Conservation (phyloP, 2,888 invertebrate genomes). For the Himalopsyche tibetana region DNA sequence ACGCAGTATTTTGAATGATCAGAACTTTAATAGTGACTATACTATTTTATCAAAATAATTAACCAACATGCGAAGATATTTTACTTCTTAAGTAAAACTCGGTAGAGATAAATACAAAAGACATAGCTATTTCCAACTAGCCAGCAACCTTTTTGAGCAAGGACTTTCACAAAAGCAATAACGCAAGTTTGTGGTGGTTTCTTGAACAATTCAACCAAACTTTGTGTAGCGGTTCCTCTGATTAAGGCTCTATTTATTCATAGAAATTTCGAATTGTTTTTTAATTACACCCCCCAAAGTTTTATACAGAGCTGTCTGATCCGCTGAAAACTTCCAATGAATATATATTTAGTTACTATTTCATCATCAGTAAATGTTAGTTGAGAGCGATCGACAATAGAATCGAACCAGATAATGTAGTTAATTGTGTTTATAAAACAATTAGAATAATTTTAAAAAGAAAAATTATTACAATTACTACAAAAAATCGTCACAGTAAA, state of each 20-base stretch:
- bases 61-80: too few species aligned
- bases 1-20: too few species aligned
- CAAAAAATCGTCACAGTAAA: too few species aligned
- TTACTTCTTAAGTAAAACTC: neutral
- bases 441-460: too few species aligned
- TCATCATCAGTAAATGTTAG: neutral
- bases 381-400: neutral
- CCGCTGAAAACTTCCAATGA: conserved; percentile 4
- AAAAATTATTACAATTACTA: too few species aligned
- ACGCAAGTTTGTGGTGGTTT: conserved; percentile 13
- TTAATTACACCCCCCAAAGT: conserved; percentile 3
- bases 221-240: neutral
- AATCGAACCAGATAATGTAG: too few species aligned
- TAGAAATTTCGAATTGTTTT: conserved; percentile 23
- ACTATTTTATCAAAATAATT: too few species aligned
- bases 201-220: conserved; percentile 26
- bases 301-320: conserved; percentile 6
- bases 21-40: too few species aligned
- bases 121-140: neutral
- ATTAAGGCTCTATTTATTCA: conserved; percentile 22
- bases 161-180: conserved; percentile 18
- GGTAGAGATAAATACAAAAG: neutral
- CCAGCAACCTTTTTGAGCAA: conserved; percentile 18
- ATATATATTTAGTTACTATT: conserved; percentile 1
- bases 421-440: too few species aligned